Evolutionary conservation across 2,797 vertebrate species (phyloP), one percentile per base, ranked within the genome.

Genomic region (Cossypha polioptera): DNA sequence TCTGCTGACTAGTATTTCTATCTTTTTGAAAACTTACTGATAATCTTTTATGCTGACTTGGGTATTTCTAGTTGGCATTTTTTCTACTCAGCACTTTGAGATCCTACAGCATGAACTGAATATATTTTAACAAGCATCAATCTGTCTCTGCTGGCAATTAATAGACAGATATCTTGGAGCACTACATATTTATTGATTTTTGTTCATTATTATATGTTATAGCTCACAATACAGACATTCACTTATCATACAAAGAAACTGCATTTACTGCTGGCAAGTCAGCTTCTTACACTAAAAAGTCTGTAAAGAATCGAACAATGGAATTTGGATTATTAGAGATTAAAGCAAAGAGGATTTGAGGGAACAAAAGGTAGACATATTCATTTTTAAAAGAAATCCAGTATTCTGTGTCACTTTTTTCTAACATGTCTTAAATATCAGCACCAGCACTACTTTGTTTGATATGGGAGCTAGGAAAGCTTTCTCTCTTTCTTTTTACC

Each of bases 161-260:
- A 74, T 48, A 94, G 76, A 82, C 50, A 31, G 63, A 67, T 88
- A 54, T 47, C 35, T 92, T 45, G 16, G 25, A 78, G 35, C 8
- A 42, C 59, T 87, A 73, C n/a, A 11, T 87, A 86, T 92, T 95
- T 86, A 89, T 72, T 86, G 71, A 74, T 88, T 95, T 86, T 86
- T 94, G 67, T 71, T 45, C 59, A 28, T 48, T 86, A 78, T 83
- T 57, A 63, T 40, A 29, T 78, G 66, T 86, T 94, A 95, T 29
- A 88, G 40, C 20, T 96, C 42, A 68, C 28, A 66, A 29, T 88
- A 74, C 33, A 88, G 71, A 66, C 71, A 57, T 94, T 68, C 51
- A 58, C 16, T 77, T 59, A 17, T 68, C 16, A 62, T 42, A 82
- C 5, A 62, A 3, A 50, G 28, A 72, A 43, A 75, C 7, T 72